These are phyloP conservation scores for Dorcus hopei DNA, from an alignment of 2,888 invertebrate genomes.

Conservation along the genomic window DNA sequence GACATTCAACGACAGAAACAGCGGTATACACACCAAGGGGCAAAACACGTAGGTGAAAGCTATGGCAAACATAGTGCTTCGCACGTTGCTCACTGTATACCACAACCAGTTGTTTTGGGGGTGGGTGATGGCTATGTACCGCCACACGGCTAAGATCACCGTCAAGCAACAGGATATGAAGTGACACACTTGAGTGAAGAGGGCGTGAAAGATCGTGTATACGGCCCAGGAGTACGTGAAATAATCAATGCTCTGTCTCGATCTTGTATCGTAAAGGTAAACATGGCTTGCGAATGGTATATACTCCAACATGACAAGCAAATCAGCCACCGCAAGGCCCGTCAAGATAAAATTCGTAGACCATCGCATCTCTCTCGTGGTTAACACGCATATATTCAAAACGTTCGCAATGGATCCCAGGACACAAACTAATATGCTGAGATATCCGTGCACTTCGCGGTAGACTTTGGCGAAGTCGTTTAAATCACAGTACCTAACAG, in stretches of 20 bases:
- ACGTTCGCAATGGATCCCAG: conserved; percentile 88
- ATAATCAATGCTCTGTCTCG: conserved; percentile 52
- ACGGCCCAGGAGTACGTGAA: conserved; percentile 73
- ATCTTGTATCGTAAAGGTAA: conserved; percentile 61
- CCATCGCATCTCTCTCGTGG: conserved; percentile 86
- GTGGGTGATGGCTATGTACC: conserved; percentile 81
- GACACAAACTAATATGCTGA: conserved; percentile 80
- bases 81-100: conserved; percentile 64
- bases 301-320: conserved; percentile 92
- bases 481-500: conserved; percentile 47
- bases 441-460: conserved; percentile 75
- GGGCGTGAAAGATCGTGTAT: conserved; percentile 83
- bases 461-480: conserved; percentile 64
- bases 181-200: conserved; percentile 83
- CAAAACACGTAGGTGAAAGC: conserved; percentile 77
- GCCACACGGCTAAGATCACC: conserved; percentile 88
- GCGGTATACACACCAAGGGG: conserved; percentile 79
- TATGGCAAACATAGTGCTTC: conserved; percentile 72
- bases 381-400: conserved; percentile 84
- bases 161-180: conserved; percentile 87
- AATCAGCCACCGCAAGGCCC: conserved; percentile 84
- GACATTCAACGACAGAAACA: conserved; percentile 77
- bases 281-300: conserved; percentile 84
- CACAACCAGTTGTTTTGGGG: conserved; percentile 77
- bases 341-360: conserved; percentile 90